Evolutionary conservation across 2,797 vertebrate species (phyloP).

Genomic region (Malurus leucopterus): DNA sequence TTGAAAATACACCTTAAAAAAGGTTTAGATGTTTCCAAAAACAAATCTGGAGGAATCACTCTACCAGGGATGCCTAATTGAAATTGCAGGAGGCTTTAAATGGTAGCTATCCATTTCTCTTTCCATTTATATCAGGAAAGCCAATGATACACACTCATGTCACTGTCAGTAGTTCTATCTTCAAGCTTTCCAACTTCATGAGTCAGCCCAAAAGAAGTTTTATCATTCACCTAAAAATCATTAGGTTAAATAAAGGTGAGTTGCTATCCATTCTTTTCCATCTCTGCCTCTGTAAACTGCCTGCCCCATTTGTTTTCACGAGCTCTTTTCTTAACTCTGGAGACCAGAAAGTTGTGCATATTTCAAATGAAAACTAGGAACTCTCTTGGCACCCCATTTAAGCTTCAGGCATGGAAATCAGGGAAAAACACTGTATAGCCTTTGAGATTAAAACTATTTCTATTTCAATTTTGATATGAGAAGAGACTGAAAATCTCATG

Average conservation of each 20-base stretch:
- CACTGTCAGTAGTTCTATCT: background rate
- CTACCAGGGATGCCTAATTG: background rate
- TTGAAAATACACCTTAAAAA: background rate
- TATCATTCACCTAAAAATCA: slow-evolving; percentile 19
- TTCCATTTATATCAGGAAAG: background rate
- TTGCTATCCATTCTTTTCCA: background rate
- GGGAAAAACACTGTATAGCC: background rate
- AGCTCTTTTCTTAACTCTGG: background rate
- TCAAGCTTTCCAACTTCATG: background rate
- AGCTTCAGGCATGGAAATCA: background rate
- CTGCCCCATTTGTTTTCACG: background rate
- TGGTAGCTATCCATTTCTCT: background rate
- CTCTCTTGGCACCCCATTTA: background rate
- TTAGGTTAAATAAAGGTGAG: slow-evolving; percentile 31
- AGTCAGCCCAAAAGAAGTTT: slow-evolving; percentile 3
- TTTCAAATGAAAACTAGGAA: background rate
- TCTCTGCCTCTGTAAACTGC: background rate
- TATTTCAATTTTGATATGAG: background rate
- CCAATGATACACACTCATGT: background rate
- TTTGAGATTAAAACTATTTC: background rate
- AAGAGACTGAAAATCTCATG: background rate
- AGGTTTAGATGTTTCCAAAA: background rate
- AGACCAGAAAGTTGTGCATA: background rate
- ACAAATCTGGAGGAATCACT: background rate
- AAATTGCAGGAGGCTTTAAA: background rate